Evolutionary conservation across 2,113 vertebrate genomes (phyloP), one percentile per base, ranked within the genome.

Genomic region (Hyperopisus bebe): DNA sequence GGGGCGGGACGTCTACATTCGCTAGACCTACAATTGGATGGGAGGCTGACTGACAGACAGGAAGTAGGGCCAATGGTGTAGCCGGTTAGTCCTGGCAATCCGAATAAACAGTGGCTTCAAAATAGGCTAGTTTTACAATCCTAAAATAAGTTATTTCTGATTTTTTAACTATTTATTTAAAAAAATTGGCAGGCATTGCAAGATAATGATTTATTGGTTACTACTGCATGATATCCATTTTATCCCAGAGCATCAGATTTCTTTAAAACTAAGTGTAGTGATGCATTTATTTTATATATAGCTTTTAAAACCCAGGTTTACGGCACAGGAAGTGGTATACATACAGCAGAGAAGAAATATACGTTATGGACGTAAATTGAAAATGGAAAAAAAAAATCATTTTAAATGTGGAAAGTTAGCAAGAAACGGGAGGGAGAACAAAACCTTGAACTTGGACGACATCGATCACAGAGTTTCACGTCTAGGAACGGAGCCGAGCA

Each of bases 1-100:
- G 98, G 97, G 96, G 31, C 96, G 96, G 91, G 97, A 98, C 4
- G 96, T 97, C 91, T 98, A 98, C 93, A 97, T 97, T 95, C 97
- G 96, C 94, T 99, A 96, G 96, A 91, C 88, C 31, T n/a, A 74
- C 90, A 46, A 88, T 87, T 46, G 11, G 89, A 42, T 15, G 87
- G 90, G 89, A 92, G 85, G 91, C 84, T 89, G 53, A 88, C 47
- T 89, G 87, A 89, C 91, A 87, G 92, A 93, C 89, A 87, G 89
- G 74, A 87, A 6, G 53, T 48, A 55, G 74, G 87, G 77, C 83
- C 47, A 84, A 27, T 8, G 55, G 53, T 39, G 50, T 83, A 17
- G 42, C 44, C 6, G 53, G 27, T 44, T 86, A 51, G 77, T 5
- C 74, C n/a, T 66, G 17, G 39, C 88, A 31, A n/a, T 62, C 51